phyloP scores from a whole-genome alignment of 2,888 invertebrate genomes.

The Neocrepidodera transversa region DNA sequence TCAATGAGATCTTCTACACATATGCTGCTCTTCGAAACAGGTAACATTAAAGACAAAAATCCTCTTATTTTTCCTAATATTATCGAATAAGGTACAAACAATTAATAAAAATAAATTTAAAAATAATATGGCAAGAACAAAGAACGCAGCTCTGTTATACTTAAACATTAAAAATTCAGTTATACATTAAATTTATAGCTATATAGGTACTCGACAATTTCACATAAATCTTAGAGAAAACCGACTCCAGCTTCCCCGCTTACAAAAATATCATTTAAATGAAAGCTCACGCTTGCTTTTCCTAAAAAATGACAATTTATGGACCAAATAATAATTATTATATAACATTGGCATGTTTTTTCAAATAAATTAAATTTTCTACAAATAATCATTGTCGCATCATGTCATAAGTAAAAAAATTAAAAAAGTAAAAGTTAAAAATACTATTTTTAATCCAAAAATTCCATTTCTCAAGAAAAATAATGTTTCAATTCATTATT shows the following conservation, averaged over 20 bases:
- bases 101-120: conserved; percentile 27
- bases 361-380: too few species aligned
- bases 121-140: conserved; percentile 39
- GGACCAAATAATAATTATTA: background rate
- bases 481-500: too few species aligned
- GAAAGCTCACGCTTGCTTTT: conserved; percentile 20
- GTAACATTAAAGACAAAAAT: conserved; percentile 42
- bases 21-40: conserved; percentile 41
- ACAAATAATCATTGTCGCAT: too few species aligned
- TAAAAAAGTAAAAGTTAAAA: too few species aligned
- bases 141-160: conserved; percentile 30
- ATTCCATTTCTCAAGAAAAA: too few species aligned
- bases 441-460: too few species aligned
- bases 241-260: conserved; percentile 6
- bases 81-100: too few species aligned
- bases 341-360: too few species aligned
- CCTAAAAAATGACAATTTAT: conserved; percentile 2
- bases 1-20: conserved; percentile 43
- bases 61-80: conserved; percentile 19
- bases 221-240: conserved; percentile 11
- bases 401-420: too few species aligned
- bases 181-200: conserved; percentile 10
- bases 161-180: conserved; percentile 21
- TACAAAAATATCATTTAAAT: conserved; percentile 26
- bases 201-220: conserved; percentile 17